phyloP scores from a whole-genome alignment of 2,888 invertebrate species.

The Pycnomerus fuliginosus region DNA sequence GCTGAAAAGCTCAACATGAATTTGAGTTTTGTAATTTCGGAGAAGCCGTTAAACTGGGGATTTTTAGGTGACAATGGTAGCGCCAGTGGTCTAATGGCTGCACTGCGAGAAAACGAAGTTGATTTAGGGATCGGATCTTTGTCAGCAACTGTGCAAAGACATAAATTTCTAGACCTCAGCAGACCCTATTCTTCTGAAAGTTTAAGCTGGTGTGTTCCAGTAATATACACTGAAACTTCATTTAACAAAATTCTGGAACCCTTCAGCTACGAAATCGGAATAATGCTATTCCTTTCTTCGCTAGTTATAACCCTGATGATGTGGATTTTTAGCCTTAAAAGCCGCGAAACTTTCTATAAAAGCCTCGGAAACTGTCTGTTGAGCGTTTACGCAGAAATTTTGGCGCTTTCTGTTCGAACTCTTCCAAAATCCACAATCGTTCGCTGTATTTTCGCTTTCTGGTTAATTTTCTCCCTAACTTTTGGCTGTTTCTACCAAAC shows the following conservation, averaged over 20 bases:
- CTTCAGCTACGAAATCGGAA: constrained; percentile 12
- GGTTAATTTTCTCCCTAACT: constrained; percentile 27
- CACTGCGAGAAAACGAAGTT: constrained; percentile 24
- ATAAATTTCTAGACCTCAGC: constrained; percentile 24
- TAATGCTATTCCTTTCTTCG: neutral
- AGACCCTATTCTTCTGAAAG: constrained; percentile 25
- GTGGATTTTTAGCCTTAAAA: neutral
- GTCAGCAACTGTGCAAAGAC: constrained; percentile 17
- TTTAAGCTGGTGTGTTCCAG: constrained; percentile 29
- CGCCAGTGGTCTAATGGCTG: constrained; percentile 25
- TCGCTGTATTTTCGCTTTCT: constrained; percentile 16
- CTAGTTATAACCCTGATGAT: constrained; percentile 1
- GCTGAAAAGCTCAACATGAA: constrained; percentile 22
- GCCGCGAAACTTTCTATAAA: constrained; percentile 9
- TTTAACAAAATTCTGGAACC: constrained; percentile 26
- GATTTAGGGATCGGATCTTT: constrained; percentile 27
- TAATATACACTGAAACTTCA: constrained; percentile 18
- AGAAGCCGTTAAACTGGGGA: constrained; percentile 28
- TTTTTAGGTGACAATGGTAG: constrained; percentile 25
- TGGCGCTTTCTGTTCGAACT: constrained; percentile 13
- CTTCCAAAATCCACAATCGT: constrained; percentile 14
- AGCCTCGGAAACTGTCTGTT: constrained; percentile 14
- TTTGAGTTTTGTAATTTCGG: constrained; percentile 23
- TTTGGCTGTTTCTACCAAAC: constrained; percentile 27
- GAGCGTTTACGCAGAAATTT: constrained; percentile 12